Conservation (phyloP, 1,140 invertebrate genomes). For the Drosophila erecta region DNA sequence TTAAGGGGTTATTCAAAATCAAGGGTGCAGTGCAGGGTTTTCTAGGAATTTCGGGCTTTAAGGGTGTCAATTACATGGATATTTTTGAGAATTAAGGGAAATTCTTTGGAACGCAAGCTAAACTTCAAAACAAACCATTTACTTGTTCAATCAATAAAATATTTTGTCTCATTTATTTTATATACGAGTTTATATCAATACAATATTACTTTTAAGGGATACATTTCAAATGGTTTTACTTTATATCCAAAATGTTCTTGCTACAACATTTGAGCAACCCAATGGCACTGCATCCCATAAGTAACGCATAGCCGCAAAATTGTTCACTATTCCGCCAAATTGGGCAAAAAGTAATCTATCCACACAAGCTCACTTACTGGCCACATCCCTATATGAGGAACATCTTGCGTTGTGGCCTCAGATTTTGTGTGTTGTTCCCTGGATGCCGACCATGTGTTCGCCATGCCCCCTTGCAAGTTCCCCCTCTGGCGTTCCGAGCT, state of each 20-base stretch:
- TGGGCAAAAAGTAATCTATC: slow-evolving; percentile 51
- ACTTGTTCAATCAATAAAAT: not conserved
- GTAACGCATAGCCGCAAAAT: not conserved
- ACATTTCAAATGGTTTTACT: no score
- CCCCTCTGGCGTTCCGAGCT: not conserved
- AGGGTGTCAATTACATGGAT: not conserved
- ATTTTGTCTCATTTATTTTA: no score
- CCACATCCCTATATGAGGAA: slow-evolving; percentile 38
- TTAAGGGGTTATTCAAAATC: not conserved
- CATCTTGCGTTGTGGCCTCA: slow-evolving; percentile 30
- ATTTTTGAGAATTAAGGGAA: not conserved
- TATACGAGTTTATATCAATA: no score
- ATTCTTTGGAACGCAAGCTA: not conserved
- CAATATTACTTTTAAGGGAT: no score
- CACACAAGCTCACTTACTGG: slow-evolving; percentile 43
- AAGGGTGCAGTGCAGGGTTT: not conserved
- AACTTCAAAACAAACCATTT: not conserved
- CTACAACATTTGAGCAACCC: not conserved
- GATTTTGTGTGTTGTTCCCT: slow-evolving; percentile 32
- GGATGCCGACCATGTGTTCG: slow-evolving; percentile 41
- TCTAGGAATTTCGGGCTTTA: not conserved
- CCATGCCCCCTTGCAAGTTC: slow-evolving; percentile 25
- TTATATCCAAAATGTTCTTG: no score
- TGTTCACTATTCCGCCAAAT: slow-evolving; percentile 13
- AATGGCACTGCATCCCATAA: not conserved